Evolutionary conservation across 1,140 invertebrate species (phyloP), one percentile per base, ranked within the genome.

Genomic region (Drosophila melanica): DNA sequence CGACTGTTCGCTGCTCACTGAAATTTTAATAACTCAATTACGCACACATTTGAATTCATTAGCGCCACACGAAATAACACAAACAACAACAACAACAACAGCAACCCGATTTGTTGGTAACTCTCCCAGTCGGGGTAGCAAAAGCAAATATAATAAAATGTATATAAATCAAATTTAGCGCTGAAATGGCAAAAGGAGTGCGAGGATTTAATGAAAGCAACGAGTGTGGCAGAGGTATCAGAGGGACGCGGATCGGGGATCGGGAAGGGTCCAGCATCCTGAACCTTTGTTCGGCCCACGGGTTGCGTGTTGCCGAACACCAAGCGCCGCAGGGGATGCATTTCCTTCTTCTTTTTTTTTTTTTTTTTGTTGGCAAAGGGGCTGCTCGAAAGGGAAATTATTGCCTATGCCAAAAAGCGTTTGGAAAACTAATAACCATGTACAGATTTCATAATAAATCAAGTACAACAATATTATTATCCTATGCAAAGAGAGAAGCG

Each of bases 1-100:
- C 58, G 39, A 41, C 48, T 68, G 48, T 60, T 65, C 12, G 60
- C 62, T 71, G 72, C 47, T 74, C 79, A 79, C 69, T 89, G 77
- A 90, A 90, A 84, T 80, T 90, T 89, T 89, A 89, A 89, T 89
- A 89, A 89, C 84, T 89, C 84, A 89, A 89, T 89, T 89, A 89
- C 80, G 84, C 80, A 90, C 79, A 90, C 85, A 89, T 89, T 89
- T 90, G 85, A 89, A 89, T 89, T 89, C 85, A 89, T 89, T 89
- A 89, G 85, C 77, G 79, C 68, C 75, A 71, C 59, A 75, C 63
- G 63, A 60, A 75, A 75, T 53, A 70, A 77, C 70, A 75, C 69
- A 35, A 66, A 67, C 12, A 68, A 20, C 41, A 27, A 70, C 51
- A 60, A 57, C 65, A 66, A 67, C 12, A 68, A 20, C 41, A 27